These are phyloP conservation scores for Syndactyla subalaris DNA, from an alignment of 2,797 vertebrate genomes.

Conservation along the genomic window DNA sequence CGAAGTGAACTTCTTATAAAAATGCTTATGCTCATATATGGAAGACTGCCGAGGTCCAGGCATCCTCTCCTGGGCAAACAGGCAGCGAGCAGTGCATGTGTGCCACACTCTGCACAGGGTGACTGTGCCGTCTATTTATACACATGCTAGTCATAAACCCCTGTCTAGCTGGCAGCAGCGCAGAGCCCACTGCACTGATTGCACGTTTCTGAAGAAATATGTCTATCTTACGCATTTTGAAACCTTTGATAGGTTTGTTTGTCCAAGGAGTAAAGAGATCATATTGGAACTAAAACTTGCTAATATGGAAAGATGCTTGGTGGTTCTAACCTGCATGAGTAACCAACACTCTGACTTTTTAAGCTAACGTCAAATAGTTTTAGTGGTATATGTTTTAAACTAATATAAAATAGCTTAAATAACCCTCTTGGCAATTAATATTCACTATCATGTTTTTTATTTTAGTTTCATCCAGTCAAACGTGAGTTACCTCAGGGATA, in stretches of 20 bases:
- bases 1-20: neutral
- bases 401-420: slow-evolving; percentile 17
- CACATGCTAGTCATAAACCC: neutral
- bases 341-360: neutral
- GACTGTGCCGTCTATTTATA: neutral
- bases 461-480: neutral
- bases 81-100: neutral
- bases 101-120: neutral
- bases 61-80: neutral
- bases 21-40: neutral
- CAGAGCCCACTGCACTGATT: neutral
- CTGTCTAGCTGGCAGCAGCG: neutral
- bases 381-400: neutral
- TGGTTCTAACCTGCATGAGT: slow-evolving; percentile 41
- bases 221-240: neutral
- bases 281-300: neutral
- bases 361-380: neutral
- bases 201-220: neutral
- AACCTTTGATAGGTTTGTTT: neutral
- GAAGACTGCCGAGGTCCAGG: neutral
- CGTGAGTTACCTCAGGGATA: neutral
- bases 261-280: slow-evolving; percentile 16
- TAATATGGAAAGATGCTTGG: neutral
- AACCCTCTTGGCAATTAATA: neutral
- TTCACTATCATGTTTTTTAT: neutral